phyloP scores from a whole-genome alignment of 2,113 vertebrate genomes.

The Pteropus alecto region DNA sequence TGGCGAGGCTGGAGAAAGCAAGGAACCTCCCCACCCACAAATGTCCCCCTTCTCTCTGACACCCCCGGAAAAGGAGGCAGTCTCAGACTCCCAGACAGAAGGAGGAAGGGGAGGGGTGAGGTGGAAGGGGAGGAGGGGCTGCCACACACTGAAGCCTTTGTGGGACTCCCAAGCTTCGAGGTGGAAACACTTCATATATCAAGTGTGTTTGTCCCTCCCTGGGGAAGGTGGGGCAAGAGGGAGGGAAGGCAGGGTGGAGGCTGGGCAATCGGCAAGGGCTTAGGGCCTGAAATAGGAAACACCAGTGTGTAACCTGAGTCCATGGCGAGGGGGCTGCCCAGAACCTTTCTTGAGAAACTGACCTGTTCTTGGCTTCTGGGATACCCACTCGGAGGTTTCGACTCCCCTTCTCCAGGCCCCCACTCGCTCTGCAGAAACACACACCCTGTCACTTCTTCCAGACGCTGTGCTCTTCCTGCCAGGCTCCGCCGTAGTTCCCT shows the following conservation, averaged over 20 bases:
- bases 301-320: slow-evolving; percentile 34
- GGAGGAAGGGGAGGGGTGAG: slow-evolving; percentile 1
- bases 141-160: slow-evolving; percentile 72
- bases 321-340: neutral
- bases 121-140: slow-evolving; percentile 18
- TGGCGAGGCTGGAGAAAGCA: neutral
- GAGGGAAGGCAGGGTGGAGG: neutral
- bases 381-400: neutral
- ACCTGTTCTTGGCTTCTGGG: slow-evolving; percentile 38
- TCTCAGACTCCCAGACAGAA: slow-evolving; percentile 54
- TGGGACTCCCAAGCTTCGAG: slow-evolving; percentile 68
- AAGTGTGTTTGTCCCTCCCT: slow-evolving; percentile 68
- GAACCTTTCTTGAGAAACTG: neutral
- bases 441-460: neutral
- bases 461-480: neutral
- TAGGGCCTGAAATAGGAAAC: slow-evolving; percentile 61
- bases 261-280: neutral
- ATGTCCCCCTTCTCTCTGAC: neutral
- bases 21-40: neutral
- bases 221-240: slow-evolving; percentile 48
- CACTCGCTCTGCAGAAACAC: neutral
- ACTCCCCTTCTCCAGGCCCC: neutral
- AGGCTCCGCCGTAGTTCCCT: neutral
- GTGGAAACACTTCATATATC: slow-evolving; percentile 77
- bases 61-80: slow-evolving; percentile 15